phyloP scores from a whole-genome alignment of 2,888 invertebrate genomes.

The Lasioglossum villosulum region DNA sequence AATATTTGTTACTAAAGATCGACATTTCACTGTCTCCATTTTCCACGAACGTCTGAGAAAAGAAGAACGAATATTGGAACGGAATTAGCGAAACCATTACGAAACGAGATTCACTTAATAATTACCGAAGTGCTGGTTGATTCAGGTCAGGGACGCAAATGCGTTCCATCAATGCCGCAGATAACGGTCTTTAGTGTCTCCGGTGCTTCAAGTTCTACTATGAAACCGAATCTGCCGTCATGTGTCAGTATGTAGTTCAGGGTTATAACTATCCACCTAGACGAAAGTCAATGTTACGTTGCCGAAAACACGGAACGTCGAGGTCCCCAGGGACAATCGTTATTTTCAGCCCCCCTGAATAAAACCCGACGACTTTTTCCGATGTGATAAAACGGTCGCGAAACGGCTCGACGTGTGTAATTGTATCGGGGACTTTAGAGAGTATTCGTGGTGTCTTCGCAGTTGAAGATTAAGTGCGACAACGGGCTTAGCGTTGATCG shows the following conservation, averaged over 20 bases:
- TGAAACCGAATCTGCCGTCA: slow-evolving; percentile 54
- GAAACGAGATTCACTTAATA: slow-evolving; percentile 22
- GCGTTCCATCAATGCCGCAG: slow-evolving; percentile 39
- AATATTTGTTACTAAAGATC: too few species aligned
- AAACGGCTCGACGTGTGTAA: slow-evolving; percentile 5
- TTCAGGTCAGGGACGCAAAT: slow-evolving; percentile 53
- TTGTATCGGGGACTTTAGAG: slow-evolving; percentile 3
- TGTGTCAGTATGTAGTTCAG: slow-evolving; percentile 60
- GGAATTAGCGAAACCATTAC: background rate
- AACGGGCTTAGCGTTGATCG: slow-evolving; percentile 25
- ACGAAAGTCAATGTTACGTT: slow-evolving; percentile 51
- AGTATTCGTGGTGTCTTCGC: slow-evolving; percentile 3
- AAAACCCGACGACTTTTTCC: slow-evolving; percentile 37
- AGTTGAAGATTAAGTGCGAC: slow-evolving; percentile 14
- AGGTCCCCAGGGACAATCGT: slow-evolving; percentile 23
- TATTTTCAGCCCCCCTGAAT: slow-evolving; percentile 25
- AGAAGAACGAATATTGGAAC: background rate
- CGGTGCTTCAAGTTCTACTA: slow-evolving; percentile 57
- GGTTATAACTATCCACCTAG: slow-evolving; percentile 54
- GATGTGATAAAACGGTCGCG: slow-evolving; percentile 13
- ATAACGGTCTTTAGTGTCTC: slow-evolving; percentile 37
- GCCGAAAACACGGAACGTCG: slow-evolving; percentile 15
- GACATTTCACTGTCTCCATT: background rate
- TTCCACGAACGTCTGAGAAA: background rate
- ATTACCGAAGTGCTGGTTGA: slow-evolving; percentile 28